These are phyloP conservation scores for Kuschelorhynchus macadamiae DNA, from an alignment of 2,888 invertebrate species.

Conservation along the genomic window DNA sequence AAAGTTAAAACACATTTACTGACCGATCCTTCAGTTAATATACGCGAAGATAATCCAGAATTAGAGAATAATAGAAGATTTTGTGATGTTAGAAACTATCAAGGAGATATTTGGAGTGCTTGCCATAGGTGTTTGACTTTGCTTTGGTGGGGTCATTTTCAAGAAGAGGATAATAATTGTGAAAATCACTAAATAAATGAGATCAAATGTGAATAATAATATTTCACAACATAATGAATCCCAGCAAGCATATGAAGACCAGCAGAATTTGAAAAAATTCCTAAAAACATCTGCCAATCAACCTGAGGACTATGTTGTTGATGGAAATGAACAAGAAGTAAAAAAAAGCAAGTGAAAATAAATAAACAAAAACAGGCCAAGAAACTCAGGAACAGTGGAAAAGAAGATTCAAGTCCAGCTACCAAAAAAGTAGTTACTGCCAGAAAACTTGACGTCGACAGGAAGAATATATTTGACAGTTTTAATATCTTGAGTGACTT, in stretches of 20 bases:
- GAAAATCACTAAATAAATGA: background rate
- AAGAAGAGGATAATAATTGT: background rate
- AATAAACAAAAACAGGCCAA: constrained; percentile 16
- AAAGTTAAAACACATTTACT: background rate
- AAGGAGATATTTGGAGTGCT: constrained; percentile 4
- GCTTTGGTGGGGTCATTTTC: constrained; percentile 7
- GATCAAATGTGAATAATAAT: background rate
- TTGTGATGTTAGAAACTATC: constrained; percentile 2
- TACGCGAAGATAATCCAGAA: background rate
- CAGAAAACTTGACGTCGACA: background rate
- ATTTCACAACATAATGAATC: too few species aligned
- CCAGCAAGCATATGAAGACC: too few species aligned
- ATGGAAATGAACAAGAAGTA: constrained; percentile 1
- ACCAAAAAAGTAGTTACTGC: constrained; percentile 2
- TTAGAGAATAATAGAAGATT: constrained; percentile 4
- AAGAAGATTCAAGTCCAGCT: background rate
- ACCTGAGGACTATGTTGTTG: constrained; percentile 6
- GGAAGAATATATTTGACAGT: background rate
- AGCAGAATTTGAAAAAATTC: background rate
- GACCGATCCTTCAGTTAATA: background rate
- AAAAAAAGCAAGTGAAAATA: constrained; percentile 14
- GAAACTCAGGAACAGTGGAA: background rate
- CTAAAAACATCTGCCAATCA: constrained; percentile 1
- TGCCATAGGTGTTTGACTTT: constrained; percentile 8
- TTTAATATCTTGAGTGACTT: constrained; percentile 1